Conservation (phyloP, 2,888 invertebrate genomes). For the Chrysomela aeneicollis region DNA sequence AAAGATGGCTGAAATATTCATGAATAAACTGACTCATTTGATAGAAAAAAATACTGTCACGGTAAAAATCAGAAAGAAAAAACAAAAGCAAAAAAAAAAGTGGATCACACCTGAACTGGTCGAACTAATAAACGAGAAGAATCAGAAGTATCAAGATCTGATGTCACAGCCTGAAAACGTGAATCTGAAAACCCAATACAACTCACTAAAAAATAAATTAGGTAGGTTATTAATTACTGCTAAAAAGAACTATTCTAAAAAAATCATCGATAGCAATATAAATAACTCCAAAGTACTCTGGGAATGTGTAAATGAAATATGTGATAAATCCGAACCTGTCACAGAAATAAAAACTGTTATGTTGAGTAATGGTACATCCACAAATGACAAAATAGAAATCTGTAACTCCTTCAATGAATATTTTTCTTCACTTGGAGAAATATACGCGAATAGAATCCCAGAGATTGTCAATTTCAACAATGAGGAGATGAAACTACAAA, state of each 20-base stretch:
- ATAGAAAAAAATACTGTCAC: slow-evolving; percentile 10
- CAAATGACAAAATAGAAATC: slow-evolving; percentile 5
- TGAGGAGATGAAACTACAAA: slow-evolving; percentile 1
- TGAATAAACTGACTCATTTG: slow-evolving; percentile 3
- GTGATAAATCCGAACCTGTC: neutral
- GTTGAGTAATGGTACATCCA: neutral
- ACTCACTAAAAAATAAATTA: slow-evolving; percentile 8
- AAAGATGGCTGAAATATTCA: neutral
- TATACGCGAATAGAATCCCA: too few species aligned
- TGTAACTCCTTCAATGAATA: slow-evolving; percentile 3
- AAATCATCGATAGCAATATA: neutral
- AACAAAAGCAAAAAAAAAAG: neutral
- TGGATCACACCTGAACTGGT: slow-evolving; percentile 9
- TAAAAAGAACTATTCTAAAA: slow-evolving; percentile 11
- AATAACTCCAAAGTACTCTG: slow-evolving; percentile 10
- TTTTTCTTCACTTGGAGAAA: neutral
- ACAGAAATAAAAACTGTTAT: neutral
- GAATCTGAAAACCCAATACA: neutral
- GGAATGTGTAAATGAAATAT: slow-evolving; percentile 9
- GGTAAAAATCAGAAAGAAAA: slow-evolving; percentile 11
- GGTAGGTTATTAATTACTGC: neutral
- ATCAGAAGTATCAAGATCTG: slow-evolving; percentile 5
- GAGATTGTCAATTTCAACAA: neutral
- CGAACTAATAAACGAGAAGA: slow-evolving; percentile 4
- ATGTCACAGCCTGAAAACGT: neutral